Evolutionary conservation across 2,113 vertebrate genomes (phyloP).

Genomic region (Pelmatolapia mariae): DNA sequence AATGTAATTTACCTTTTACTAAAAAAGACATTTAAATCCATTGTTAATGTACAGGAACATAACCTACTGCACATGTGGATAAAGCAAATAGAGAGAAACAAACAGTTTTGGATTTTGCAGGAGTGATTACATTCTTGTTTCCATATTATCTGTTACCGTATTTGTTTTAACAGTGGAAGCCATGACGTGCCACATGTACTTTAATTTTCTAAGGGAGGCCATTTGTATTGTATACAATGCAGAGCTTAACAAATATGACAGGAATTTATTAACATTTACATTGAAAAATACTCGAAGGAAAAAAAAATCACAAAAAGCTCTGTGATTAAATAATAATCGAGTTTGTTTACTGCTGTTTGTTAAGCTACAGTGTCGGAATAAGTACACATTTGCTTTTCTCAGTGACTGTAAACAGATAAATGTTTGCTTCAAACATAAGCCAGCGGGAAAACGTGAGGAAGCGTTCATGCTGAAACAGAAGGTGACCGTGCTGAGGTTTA

Average conservation of each 20-base stretch:
- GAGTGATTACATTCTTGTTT: not conserved
- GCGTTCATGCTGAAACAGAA: not conserved
- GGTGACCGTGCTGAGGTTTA: not conserved
- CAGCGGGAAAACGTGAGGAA: not conserved
- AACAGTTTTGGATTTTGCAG: not conserved
- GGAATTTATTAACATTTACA: not conserved
- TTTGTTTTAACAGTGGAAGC: not conserved
- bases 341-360: not conserved
- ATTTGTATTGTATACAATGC: not conserved
- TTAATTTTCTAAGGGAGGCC: not conserved
- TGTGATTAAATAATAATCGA: not conserved
- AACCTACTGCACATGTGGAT: not conserved
- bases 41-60: not conserved
- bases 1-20: not conserved
- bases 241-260: accelerated
- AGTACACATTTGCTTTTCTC: not conserved
- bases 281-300: not conserved
- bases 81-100: not conserved
- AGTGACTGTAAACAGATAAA: not conserved
- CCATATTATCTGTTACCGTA: not conserved
- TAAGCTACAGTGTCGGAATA: not conserved
- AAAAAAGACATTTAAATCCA: not conserved
- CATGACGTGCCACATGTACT: not conserved
- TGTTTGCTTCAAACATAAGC: not conserved
- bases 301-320: not conserved